Conservation (phyloP, 1,140 invertebrate genomes). For the Potamilus streckersoni region DNA sequence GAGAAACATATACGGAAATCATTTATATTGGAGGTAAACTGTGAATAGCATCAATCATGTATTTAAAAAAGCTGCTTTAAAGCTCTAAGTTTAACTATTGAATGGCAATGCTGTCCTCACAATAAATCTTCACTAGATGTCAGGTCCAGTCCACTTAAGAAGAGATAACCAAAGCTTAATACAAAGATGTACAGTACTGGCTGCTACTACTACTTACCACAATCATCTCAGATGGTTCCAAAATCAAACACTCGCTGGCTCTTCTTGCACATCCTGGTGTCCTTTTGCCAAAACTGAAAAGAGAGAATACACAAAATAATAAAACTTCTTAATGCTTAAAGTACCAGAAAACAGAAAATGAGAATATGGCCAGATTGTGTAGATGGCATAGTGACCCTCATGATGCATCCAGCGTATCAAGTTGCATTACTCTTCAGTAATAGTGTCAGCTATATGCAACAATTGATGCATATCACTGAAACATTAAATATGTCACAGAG, state of each 20-base stretch:
- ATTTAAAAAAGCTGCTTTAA: no score
- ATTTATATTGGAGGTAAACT: no score
- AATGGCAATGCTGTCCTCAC: no score
- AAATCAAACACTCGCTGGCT: constrained; percentile 86
- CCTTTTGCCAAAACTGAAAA: constrained; percentile 84
- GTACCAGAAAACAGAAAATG: neutral
- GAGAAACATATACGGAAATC: no score
- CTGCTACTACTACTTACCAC: constrained; percentile 73
- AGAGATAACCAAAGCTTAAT: neutral
- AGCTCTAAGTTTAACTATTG: no score
- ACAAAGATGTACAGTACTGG: neutral
- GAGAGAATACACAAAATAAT: constrained; percentile 46
- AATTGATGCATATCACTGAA: no score
- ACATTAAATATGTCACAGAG: no score
- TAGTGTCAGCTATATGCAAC: neutral
- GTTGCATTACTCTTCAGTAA: neutral
- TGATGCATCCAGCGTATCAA: neutral
- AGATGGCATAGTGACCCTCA: neutral
- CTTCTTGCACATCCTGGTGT: constrained; percentile 73
- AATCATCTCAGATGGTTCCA: constrained; percentile 90
- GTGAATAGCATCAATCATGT: no score
- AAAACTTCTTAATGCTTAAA: neutral
- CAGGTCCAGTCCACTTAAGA: no score
- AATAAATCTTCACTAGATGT: no score
- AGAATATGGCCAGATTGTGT: neutral